phyloP scores from a whole-genome alignment of 1,140 invertebrate species.

The Bombus sylvicola region DNA sequence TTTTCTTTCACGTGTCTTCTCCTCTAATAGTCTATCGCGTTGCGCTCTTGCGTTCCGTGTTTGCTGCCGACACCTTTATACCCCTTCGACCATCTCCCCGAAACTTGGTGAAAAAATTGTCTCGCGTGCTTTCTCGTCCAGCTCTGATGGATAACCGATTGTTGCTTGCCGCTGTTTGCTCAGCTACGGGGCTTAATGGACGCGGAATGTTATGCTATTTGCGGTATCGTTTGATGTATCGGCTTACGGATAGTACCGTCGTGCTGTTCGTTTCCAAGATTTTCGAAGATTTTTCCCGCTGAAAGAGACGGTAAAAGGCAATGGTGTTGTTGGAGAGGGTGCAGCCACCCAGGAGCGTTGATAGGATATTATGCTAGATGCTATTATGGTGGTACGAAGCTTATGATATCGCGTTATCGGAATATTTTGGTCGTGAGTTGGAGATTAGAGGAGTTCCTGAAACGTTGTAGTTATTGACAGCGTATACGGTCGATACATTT shows the following conservation, averaged over 20 bases:
- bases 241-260: neutral
- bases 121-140: neutral
- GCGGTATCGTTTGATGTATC: conserved; percentile 32
- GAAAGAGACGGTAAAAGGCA: neutral
- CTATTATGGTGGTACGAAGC: neutral
- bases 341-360: neutral
- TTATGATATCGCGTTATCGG: neutral
- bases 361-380: neutral
- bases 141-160: neutral
- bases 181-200: conserved; percentile 6
- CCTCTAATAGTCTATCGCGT: conserved; percentile 46
- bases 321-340: neutral
- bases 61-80: conserved; percentile 34
- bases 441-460: neutral
- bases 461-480: neutral
- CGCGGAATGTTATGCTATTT: conserved; percentile 15
- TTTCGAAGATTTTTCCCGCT: neutral
- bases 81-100: too few relatives aligned
- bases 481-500: too few relatives aligned
- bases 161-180: neutral
- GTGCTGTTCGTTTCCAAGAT: neutral
- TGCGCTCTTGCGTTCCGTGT: neutral
- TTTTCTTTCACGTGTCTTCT: conserved; percentile 40
- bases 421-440: neutral
- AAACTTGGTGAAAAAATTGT: neutral